Conservation (phyloP, 2,113 vertebrate genomes). For the Pelusios castaneus region DNA sequence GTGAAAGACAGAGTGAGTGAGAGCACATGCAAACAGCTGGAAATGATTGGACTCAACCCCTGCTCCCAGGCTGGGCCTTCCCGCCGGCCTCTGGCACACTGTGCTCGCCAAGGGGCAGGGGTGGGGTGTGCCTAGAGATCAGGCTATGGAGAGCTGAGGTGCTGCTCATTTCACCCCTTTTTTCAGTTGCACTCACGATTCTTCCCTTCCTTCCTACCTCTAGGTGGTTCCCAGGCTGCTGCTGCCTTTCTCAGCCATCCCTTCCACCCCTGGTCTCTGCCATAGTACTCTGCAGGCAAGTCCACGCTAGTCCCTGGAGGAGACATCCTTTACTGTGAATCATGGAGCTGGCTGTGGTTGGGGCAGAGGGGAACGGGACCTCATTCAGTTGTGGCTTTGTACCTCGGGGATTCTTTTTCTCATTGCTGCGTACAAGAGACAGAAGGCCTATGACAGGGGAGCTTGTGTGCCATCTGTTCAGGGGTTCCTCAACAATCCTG, state of each 20-base stretch:
- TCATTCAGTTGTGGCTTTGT: rapidly evolving
- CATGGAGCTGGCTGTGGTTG: rapidly evolving
- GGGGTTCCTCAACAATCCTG: not conserved
- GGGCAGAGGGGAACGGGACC: rapidly evolving
- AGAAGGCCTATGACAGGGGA: not conserved
- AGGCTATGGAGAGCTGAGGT: conserved; percentile 39
- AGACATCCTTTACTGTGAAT: not conserved
- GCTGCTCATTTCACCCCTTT: not conserved
- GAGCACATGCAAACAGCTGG: not conserved
- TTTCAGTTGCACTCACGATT: not conserved
- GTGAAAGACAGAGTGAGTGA: not conserved
- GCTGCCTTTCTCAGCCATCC: conserved; percentile 59
- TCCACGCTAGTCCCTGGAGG: rapidly evolving
- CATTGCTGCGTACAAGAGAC: not conserved
- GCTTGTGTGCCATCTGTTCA: not conserved
- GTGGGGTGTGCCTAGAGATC: conserved; percentile 27
- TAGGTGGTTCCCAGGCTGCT: not conserved
- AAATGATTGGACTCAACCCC: not conserved
- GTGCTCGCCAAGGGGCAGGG: not conserved
- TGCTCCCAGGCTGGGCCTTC: conserved; percentile 11
- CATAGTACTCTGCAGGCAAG: not conserved
- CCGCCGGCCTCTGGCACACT: not conserved
- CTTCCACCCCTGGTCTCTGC: conserved; percentile 26
- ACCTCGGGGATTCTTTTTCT: not conserved
- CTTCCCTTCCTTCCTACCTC: not conserved